phyloP scores from a whole-genome alignment of 2,797 vertebrate species.

The Takifugu rubripes region DNA sequence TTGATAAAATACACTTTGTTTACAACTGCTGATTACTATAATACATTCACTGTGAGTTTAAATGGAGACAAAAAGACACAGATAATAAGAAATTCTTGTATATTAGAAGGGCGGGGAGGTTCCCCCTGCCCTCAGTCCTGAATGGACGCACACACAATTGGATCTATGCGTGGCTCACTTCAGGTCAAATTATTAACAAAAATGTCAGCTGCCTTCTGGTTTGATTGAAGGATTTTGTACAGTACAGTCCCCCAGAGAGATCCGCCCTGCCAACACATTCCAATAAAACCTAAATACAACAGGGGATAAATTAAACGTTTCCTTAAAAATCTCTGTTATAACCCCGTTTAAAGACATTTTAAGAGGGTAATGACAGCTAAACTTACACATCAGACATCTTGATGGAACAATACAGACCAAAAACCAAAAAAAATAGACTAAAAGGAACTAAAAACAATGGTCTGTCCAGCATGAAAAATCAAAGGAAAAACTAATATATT shows the following conservation, averaged over 20 bases:
- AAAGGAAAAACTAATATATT: conserved; percentile 47
- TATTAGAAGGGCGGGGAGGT: conserved; percentile 33
- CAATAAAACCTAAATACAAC: conserved; percentile 24
- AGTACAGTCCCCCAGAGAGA: conserved; percentile 19
- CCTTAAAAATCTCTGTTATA: conserved; percentile 9
- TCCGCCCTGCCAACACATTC: conserved; percentile 34
- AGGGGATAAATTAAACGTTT: conserved; percentile 10
- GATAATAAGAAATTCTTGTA: conserved; percentile 51
- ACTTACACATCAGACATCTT: conserved; percentile 32
- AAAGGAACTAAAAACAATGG: conserved; percentile 56
- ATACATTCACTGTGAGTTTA: conserved; percentile 82
- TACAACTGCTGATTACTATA: conserved; percentile 83
- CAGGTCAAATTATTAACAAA: conserved; percentile 34
- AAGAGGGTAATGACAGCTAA: conserved; percentile 25
- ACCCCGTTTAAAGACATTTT: conserved; percentile 3
- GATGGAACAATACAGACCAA: conserved; percentile 44
- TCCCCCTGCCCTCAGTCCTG: conserved; percentile 6
- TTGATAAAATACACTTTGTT: conserved; percentile 82
- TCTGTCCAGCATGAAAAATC: conserved; percentile 63
- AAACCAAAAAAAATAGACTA: conserved; percentile 44
- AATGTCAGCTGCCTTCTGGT: conserved; percentile 60
- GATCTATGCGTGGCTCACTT: conserved; percentile 1
- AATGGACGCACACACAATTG: conserved; percentile 28
- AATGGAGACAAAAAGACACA: conserved; percentile 70
- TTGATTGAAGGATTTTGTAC: conserved; percentile 24